Conservation (phyloP, 2,113 vertebrate genomes). For the Oriolus oriolus region DNA sequence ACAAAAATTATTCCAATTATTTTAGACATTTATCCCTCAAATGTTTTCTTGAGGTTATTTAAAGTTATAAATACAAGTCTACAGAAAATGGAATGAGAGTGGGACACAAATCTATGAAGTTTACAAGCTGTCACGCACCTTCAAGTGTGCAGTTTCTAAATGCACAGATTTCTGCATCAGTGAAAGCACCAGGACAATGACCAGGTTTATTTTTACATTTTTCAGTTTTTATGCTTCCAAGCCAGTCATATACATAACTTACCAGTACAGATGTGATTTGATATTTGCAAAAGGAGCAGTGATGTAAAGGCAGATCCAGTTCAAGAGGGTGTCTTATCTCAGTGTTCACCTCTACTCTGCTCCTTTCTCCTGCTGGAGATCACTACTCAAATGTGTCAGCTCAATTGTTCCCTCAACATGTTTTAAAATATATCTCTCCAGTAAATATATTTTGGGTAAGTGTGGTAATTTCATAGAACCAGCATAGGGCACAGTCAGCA, state of each 20-base stretch:
- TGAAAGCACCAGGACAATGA: background rate
- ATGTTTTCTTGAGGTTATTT: conserved; percentile 31
- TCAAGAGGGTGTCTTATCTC: background rate
- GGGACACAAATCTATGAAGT: background rate
- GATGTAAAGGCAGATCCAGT: background rate
- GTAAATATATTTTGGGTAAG: background rate
- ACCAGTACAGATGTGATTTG: background rate
- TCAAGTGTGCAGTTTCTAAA: background rate
- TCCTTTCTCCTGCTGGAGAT: background rate
- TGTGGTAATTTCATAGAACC: background rate
- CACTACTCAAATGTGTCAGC: background rate
- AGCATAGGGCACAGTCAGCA: background rate
- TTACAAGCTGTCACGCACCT: background rate
- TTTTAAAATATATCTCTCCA: background rate
- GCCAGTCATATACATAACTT: background rate
- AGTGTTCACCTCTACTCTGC: background rate
- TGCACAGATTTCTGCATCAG: background rate
- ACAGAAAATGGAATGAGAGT: background rate
- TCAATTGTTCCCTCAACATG: background rate
- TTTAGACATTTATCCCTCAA: background rate
- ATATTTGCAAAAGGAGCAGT: background rate
- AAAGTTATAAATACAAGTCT: background rate
- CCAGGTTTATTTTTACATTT: background rate
- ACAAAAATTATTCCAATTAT: background rate
- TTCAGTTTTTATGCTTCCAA: background rate